These are phyloP conservation scores for Nomada ferruginata DNA, from an alignment of 2,888 invertebrate species.

Conservation along the genomic window DNA sequence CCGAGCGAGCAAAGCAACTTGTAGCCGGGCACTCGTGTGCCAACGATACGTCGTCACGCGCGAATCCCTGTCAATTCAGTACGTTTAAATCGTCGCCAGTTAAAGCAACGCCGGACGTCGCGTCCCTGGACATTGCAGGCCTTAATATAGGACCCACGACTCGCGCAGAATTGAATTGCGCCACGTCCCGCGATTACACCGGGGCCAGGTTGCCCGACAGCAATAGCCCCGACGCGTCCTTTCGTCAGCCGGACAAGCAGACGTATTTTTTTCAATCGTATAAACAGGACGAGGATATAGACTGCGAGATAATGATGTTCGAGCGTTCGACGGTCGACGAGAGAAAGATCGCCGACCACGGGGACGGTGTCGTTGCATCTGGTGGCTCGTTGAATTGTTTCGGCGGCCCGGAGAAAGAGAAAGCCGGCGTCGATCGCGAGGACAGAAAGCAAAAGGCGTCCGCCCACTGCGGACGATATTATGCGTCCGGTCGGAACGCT, in stretches of 20 bases:
- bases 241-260: slow-evolving; percentile 76
- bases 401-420: slow-evolving; percentile 61
- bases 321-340: slow-evolving; percentile 32
- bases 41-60: slow-evolving; percentile 55
- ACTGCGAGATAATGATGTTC: slow-evolving; percentile 68
- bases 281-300: slow-evolving; percentile 80
- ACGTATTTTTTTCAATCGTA: slow-evolving; percentile 82
- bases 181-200: slow-evolving; percentile 54
- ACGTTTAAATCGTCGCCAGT: slow-evolving; percentile 78
- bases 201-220: slow-evolving; percentile 55
- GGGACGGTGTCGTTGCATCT: slow-evolving; percentile 45
- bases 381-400: slow-evolving; percentile 71
- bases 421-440: slow-evolving; percentile 47
- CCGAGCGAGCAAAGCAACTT: slow-evolving; percentile 85
- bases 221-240: slow-evolving; percentile 56
- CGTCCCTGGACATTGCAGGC: slow-evolving; percentile 71
- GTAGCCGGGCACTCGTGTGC: slow-evolving; percentile 60
- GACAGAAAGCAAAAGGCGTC: slow-evolving; percentile 44
- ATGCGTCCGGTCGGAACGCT: slow-evolving; percentile 44
- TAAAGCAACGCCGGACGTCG: slow-evolving; percentile 56
- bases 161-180: slow-evolving; percentile 62
- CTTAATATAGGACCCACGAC: slow-evolving; percentile 71
- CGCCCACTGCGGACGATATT: slow-evolving; percentile 13
- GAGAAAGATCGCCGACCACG: slow-evolving; percentile 23
- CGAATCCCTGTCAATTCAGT: slow-evolving; percentile 76